Evolutionary conservation across 2,888 invertebrate species (phyloP), one percentile per base, ranked within the genome.

Genomic region (Hypena proboscidalis): DNA sequence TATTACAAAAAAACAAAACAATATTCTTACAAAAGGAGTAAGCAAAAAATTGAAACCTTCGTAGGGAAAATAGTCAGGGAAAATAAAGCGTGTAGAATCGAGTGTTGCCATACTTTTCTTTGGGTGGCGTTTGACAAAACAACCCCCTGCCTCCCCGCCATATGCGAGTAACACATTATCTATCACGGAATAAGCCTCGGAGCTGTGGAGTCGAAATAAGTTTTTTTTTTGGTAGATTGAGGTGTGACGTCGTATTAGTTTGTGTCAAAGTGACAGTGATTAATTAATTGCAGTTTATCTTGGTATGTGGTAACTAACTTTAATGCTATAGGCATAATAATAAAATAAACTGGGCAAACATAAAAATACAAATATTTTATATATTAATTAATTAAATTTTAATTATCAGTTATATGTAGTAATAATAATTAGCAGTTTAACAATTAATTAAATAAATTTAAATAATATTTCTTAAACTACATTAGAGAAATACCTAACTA

Each of bases 101-200:
- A 58, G 53, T 66, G 60, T 71, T 71, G 68, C 68, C 70, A 65
- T 72, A 61, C 70, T 65, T 74, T 71, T 72, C 69, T 76, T 68
- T 60, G 74, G 76, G 77, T 80, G 82, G 80, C 83, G 72, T 88
- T 86, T 88, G 89, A 88, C 87, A 86, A 83, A 87, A 85, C 85
- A 83, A 74, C 83, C 82, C 77, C 75, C 74, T 55, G 37, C 62
- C 60, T 44, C 54, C 64, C 62, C 53, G 75, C 71, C 82, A 81
- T 81, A 82, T 83, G 85, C 76, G 82, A 83, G 86, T 82, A 83
- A 83, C 85, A 85, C 79, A 82, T 89, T 90, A 89, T 87, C 88
- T 88, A 86, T 88, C 87, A 83, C 72, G 70, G 70, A 77, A 78
- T 74, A 80, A 69, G 67, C 64, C 53, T 51, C 44, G 41, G 49